Base-by-base conservation (phyloP, 2,797 vertebrate species). In the Acanthornis magna region DNA sequence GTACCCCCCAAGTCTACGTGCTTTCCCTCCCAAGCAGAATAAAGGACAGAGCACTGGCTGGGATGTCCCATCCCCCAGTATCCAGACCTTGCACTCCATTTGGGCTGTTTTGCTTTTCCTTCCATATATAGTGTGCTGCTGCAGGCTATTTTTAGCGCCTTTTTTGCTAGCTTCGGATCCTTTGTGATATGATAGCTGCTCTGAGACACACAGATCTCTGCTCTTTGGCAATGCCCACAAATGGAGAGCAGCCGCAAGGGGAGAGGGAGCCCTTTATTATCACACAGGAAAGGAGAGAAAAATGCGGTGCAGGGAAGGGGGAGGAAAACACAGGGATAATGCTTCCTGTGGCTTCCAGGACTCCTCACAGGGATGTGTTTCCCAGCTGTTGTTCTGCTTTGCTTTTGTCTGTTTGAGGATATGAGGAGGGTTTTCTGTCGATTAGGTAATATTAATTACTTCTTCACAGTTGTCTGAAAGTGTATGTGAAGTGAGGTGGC, bases 51-150 rank as follows among this genome's bases (percentile, higher is more conserved):
- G 72, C 75, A 61, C 63, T 55, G 57, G 65, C 80, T 91, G 74
- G 93, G 96, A 91, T 89, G 78, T 93, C 92, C 94, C 93, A 91
- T 96, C 95, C 94, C 94, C 94, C 94, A 84, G 80, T 45, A 89
- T 34, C 85, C 94, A 96, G 91, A 88, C 90, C 91, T 97, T 92
- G 85, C 78, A 25, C 92, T 97, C 96, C 95, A 82, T 97, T 96
- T 93, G 94, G 95, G 92, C 96, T 96, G 92, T 95, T 97, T 97
- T 93, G 94, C 96, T 96, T 97, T 98, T 97, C 95, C 97, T 97
- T 98, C 98, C 98, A 98, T 98, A 98, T 98, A 98, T 98, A 98
- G 98, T 65, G 96, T 93, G 97, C 97, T 97, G 97, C 97, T 97
- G 97, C 95, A 57, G 91, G 97, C 98, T 98, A 98, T 98, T 98